These are phyloP conservation scores for Actinemys pallida DNA, from an alignment of 2,113 vertebrate species.

Conservation along the genomic window DNA sequence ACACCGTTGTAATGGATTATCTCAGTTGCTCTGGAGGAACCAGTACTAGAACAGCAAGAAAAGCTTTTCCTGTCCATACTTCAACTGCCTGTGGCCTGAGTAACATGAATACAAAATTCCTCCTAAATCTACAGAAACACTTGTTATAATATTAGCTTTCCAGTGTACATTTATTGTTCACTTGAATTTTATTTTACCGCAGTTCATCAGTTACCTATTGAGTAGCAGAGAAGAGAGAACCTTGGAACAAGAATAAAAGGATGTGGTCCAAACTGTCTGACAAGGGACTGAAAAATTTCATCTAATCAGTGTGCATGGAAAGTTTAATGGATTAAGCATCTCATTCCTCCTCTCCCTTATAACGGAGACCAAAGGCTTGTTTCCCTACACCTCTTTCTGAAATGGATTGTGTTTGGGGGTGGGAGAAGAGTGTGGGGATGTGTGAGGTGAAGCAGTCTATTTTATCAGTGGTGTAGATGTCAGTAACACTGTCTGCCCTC, in stretches of 20 bases:
- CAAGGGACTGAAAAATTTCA: background rate
- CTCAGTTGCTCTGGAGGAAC: background rate
- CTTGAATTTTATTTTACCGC: background rate
- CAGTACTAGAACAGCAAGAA: background rate
- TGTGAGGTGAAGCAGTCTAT: fast-evolving
- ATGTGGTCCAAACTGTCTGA: background rate
- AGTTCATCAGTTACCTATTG: background rate
- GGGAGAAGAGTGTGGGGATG: background rate
- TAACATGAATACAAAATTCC: background rate
- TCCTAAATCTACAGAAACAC: background rate
- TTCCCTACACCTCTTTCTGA: background rate
- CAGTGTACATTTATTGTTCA: background rate
- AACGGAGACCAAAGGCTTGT: background rate
- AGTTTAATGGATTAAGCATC: background rate
- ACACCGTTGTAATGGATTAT: background rate
- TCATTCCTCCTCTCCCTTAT: background rate
- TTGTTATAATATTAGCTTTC: background rate
- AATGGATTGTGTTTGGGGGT: fast-evolving
- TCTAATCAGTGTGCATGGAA: background rate
- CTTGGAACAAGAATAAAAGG: background rate
- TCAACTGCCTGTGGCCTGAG: background rate
- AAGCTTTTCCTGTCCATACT: background rate
- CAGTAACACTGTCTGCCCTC: background rate
- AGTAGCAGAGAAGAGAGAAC: background rate
- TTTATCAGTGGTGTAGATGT: background rate